phyloP scores from a whole-genome alignment of 2,888 invertebrate species.

The Callinectes sapidus region DNA sequence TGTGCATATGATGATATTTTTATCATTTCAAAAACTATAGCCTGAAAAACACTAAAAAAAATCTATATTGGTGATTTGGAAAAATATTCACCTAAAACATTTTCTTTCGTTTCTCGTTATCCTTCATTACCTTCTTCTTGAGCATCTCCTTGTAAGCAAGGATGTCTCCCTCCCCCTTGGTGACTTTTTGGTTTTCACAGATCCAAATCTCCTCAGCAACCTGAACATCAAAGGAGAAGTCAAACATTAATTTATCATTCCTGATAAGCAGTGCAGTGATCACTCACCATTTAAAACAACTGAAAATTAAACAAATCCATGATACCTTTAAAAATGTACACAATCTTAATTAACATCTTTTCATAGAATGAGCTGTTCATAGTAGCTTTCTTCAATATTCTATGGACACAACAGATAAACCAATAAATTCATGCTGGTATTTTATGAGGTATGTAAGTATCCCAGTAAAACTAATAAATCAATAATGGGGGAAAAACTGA shows the following conservation, averaged over 20 bases:
- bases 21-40: neutral
- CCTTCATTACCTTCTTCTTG: slow-evolving; percentile 89
- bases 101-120: slow-evolving; percentile 76
- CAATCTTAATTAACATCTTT: too few relatives aligned
- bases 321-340: too few relatives aligned
- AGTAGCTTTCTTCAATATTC: too few relatives aligned
- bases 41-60: neutral
- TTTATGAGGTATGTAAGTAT: too few relatives aligned
- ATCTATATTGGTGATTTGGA: neutral
- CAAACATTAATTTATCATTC: neutral
- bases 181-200: slow-evolving; percentile 95
- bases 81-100: slow-evolving; percentile 53
- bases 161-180: slow-evolving; percentile 98
- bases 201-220: slow-evolving; percentile 99
- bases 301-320: neutral
- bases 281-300: neutral
- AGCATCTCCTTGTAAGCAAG: slow-evolving; percentile 96
- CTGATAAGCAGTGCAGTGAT: neutral
- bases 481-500: too few relatives aligned
- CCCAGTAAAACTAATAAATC: too few relatives aligned
- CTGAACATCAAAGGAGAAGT: slow-evolving; percentile 77
- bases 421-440: too few relatives aligned
- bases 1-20: neutral
- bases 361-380: too few relatives aligned
- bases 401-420: too few relatives aligned